Evolutionary conservation across 1,140 invertebrate genomes (phyloP).

Genomic region (Oncopodura yosiiana): DNA sequence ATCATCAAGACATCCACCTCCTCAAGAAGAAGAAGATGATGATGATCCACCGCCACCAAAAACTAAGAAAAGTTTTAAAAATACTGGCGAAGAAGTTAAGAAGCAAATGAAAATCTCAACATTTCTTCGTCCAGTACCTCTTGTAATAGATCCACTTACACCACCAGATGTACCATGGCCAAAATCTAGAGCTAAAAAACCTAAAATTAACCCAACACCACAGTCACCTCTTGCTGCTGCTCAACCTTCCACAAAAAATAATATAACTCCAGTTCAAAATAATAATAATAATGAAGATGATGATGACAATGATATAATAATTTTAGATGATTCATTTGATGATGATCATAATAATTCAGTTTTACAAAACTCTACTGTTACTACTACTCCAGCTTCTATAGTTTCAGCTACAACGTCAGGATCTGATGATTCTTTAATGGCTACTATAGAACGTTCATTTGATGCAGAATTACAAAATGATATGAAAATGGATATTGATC

Average conservation of each 20-base stretch:
- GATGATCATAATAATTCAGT: not conserved
- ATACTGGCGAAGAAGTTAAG: not conserved
- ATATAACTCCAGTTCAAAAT: too few species aligned
- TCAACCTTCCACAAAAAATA: too few species aligned
- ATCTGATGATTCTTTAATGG: too few species aligned
- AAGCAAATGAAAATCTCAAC: slow-evolving; percentile 2
- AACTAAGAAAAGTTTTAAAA: not conserved
- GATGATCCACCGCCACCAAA: not conserved
- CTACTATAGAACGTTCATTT: too few species aligned
- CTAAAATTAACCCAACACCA: too few species aligned
- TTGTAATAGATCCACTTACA: slow-evolving; percentile 16
- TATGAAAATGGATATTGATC: too few species aligned
- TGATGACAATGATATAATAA: not conserved
- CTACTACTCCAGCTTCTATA: too few species aligned
- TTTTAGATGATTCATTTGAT: not conserved
- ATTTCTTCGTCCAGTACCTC: slow-evolving; percentile 14
- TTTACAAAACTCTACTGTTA: not conserved
- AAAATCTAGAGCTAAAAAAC: too few species aligned
- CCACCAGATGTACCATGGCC: not conserved
- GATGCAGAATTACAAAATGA: too few species aligned
- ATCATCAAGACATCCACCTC: not conserved
- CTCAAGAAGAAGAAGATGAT: not conserved
- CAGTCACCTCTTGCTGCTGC: too few species aligned
- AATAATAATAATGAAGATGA: too few species aligned
- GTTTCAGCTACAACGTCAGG: too few species aligned